A percentile compares a stretch with the other conserved stretches of the same genome.
Conservation (phyloP, 2,888 invertebrate species). For the Dicranocentrus wangi region DNA sequence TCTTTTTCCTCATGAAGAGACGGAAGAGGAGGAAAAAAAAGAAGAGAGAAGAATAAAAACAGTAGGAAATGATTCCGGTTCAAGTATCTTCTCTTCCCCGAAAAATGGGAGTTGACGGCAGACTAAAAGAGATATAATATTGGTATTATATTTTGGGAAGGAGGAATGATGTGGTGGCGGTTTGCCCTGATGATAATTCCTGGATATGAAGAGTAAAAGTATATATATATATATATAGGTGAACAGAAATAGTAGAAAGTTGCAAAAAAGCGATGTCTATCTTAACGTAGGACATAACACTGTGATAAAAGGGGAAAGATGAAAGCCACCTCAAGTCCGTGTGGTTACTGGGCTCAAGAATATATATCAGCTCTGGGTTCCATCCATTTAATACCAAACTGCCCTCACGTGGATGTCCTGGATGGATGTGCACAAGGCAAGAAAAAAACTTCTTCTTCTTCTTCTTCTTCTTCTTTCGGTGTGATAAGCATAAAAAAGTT, state of each 20-base stretch:
- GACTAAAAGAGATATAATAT: neutral
- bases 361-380: slow-evolving; percentile 32
- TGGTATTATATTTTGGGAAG: slow-evolving; percentile 2
- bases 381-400: too few relatives aligned
- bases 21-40: neutral
- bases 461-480: too few relatives aligned
- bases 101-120: too few relatives aligned
- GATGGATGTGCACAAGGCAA: too few relatives aligned
- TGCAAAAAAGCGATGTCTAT: slow-evolving; percentile 16
- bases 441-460: too few relatives aligned
- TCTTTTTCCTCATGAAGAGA: neutral
- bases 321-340: slow-evolving; percentile 24
- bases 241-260: too few relatives aligned
- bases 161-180: too few relatives aligned
- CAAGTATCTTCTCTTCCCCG: neutral
- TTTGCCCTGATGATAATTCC: slow-evolving; percentile 25
- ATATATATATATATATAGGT: too few relatives aligned
- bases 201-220: slow-evolving; percentile 27
- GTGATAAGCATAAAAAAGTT: too few relatives aligned
- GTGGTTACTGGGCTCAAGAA: slow-evolving; percentile 16
- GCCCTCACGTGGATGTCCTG: too few relatives aligned
- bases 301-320: slow-evolving; percentile 5
- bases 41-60: slow-evolving; percentile 13
- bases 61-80: slow-evolving; percentile 17
- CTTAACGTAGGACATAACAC: neutral